Evolutionary conservation across 2,113 vertebrate species (phyloP).

Genomic region (Montifringilla adamsi): DNA sequence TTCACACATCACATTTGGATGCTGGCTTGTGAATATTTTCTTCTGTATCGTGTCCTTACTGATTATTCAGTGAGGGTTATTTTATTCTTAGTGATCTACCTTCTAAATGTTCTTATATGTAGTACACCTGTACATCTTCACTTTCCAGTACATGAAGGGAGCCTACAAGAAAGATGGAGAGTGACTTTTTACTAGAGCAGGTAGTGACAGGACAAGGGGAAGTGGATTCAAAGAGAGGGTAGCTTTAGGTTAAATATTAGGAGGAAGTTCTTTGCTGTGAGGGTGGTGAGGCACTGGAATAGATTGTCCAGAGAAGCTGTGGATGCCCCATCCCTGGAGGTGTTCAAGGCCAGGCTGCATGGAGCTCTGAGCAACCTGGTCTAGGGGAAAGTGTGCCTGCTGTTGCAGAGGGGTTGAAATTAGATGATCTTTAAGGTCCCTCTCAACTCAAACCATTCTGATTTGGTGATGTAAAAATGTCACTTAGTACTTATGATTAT

Average conservation of each 20-base stretch:
- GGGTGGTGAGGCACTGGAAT: not conserved
- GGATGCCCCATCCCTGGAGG: not conserved
- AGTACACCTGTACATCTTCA: not conserved
- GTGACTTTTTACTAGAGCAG: not conserved
- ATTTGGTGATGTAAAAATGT: not conserved
- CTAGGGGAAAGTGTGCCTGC: not conserved
- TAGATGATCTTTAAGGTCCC: not conserved
- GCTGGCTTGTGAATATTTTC: not conserved
- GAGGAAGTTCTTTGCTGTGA: not conserved
- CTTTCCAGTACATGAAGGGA: not conserved
- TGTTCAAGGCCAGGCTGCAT: not conserved
- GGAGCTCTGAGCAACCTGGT: not conserved
- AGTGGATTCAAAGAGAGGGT: not conserved
- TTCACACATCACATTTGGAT: not conserved
- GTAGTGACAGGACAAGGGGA: not conserved
- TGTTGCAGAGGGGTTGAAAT: not conserved
- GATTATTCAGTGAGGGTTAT: not conserved
- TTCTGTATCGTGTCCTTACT: not conserved
- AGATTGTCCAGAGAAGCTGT: not conserved
- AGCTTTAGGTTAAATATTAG: not conserved
- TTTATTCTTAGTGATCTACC: not conserved
- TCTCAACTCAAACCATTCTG: not conserved
- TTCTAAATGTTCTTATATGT: not conserved
- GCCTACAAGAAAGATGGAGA: not conserved
- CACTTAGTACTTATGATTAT: not conserved